These are phyloP conservation scores for Anas georgica DNA, from an alignment of 2,797 vertebrate species.

Conservation along the genomic window DNA sequence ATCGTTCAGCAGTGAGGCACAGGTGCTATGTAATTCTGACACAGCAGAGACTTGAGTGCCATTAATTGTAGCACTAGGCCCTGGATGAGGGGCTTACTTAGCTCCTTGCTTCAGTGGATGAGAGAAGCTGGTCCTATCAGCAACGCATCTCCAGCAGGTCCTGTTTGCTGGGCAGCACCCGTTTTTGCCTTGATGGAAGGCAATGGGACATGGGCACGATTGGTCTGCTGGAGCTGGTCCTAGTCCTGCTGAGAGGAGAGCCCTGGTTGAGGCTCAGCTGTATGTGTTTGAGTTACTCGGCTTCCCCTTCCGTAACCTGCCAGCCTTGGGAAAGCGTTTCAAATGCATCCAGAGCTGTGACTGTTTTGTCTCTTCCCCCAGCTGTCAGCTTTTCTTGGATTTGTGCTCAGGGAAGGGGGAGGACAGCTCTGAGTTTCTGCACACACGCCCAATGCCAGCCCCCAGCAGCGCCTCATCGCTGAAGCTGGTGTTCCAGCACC, in stretches of 20 bases:
- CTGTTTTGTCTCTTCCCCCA: background rate
- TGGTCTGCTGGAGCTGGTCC: background rate
- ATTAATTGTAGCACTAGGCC: background rate
- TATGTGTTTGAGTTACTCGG: background rate
- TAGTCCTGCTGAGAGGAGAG: background rate
- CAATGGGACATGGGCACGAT: background rate
- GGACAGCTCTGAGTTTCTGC: background rate
- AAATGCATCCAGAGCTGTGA: rapidly evolving
- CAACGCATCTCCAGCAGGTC: background rate
- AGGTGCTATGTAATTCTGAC: background rate
- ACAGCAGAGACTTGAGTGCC: background rate
- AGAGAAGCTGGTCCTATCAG: background rate
- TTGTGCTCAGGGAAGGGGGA: background rate
- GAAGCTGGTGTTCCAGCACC: background rate
- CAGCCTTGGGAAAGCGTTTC: background rate
- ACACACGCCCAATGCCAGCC: rapidly evolving
- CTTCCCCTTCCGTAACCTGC: background rate
- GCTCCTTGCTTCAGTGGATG: background rate
- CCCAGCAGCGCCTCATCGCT: background rate
- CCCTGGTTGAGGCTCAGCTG: background rate
- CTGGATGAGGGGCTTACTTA: background rate
- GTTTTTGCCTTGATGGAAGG: background rate
- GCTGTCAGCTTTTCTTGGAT: background rate
- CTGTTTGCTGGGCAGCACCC: background rate
- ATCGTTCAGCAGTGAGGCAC: background rate